Percentiles rank a stretch among this genome's conserved stretches.
These are phyloP conservation scores for Nasonia vitripennis DNA, from an alignment of 1,140 invertebrate species.

Conservation along the genomic window DNA sequence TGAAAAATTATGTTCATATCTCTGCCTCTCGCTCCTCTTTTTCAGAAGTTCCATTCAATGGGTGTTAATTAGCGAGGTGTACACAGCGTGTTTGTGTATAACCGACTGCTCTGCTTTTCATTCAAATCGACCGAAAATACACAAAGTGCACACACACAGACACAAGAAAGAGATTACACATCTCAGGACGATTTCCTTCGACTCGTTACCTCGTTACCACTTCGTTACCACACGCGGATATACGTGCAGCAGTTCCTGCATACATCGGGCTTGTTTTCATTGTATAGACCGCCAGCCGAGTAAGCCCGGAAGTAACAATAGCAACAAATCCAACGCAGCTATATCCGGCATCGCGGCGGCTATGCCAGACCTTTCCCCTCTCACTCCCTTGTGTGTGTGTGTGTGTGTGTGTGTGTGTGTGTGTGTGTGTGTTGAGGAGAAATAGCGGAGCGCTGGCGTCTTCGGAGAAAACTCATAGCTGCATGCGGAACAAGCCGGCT, in stretches of 20 bases:
- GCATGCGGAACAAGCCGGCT: slow-evolving; percentile 61
- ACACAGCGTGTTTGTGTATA: background rate
- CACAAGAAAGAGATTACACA: background rate
- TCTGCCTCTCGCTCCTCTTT: background rate
- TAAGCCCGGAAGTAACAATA: slow-evolving; percentile 61
- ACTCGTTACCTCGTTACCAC: slow-evolving; percentile 48
- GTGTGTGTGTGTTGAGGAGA: slow-evolving; percentile 37
- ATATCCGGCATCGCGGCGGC: slow-evolving; percentile 45
- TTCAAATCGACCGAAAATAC: background rate
- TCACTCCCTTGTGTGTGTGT: background rate
- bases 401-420: slow-evolving; percentile 30
- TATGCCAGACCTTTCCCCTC: background rate
- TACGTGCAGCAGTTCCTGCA: background rate
- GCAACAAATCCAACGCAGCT: slow-evolving; percentile 58
- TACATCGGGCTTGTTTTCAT: slow-evolving; percentile 53
- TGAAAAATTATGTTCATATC: background rate
- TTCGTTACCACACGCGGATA: no score
- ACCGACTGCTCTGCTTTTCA: background rate
- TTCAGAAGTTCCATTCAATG: background rate
- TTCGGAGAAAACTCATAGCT: slow-evolving; percentile 58
- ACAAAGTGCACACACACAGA: background rate
- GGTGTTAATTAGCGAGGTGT: background rate
- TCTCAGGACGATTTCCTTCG: slow-evolving; percentile 12
- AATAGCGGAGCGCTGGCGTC: slow-evolving; percentile 47
- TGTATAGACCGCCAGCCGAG: slow-evolving; percentile 49